Base-by-base conservation (phyloP, 2,113 vertebrate species). In the Eulacestoma nigropectus region DNA sequence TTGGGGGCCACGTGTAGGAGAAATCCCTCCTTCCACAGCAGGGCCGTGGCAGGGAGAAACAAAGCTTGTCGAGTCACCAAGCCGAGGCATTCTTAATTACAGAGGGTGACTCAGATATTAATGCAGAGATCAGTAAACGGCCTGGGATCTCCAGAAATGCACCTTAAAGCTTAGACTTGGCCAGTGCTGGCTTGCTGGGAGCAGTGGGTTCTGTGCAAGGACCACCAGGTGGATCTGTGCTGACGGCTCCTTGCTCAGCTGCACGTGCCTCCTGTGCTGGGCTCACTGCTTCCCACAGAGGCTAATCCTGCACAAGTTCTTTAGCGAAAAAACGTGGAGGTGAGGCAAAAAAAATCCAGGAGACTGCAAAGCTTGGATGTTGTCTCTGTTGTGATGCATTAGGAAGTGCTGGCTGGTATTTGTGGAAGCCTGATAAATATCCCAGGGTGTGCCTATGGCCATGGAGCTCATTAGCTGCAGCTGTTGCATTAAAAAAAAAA, bases 141-240 rank as follows among this genome's bases (percentile, higher is more conserved):
- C 13, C 19, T 32, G 3, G 41, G 55, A 74, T 72, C 55, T n/a
- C 75, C 39, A 83, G 13, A 85, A 91, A 86, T 12, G 37, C n/a
- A n/a, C 62, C 21, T 68, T 60, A 10, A 10, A 15, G 32, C 60
- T 1, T 8, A 12, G 59, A 3, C 12, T 11, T 6, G 55, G 63
- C 32, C 41, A 4, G 41, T 4, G 32, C 46, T 81, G 59, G 25
- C 41, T 73, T 0, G 0, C 32, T 79, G 53, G 49, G 62, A 91
- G 53, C 0, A 29, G 22, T 21, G 56, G 44, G 37, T 4, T 82
- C 76, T 0, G 0, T 47, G 22, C 14, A 35, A 70, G 75, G 35
- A 23, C 25, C 16, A 7, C 18, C 0, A 0, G 0, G 1, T 6
- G 22, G 22, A 15, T 83, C 49, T 6, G 46, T 5, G 81, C 35